phyloP scores from a whole-genome alignment of 2,888 invertebrate species.

The Ceratothoa steindachneri region DNA sequence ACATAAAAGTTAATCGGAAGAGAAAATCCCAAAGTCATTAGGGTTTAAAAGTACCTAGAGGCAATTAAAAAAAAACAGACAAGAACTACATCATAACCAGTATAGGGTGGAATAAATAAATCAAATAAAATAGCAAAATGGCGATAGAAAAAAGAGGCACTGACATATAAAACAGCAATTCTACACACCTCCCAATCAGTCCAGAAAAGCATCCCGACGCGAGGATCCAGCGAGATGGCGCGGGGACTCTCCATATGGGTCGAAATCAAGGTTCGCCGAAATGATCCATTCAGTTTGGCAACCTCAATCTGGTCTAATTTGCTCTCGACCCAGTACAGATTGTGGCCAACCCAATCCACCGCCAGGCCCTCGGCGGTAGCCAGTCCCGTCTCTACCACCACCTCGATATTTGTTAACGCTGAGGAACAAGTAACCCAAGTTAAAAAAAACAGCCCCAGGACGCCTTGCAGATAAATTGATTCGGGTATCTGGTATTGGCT shows the following conservation, averaged over 20 bases:
- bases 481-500: no score
- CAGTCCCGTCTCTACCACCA: constrained; percentile 75
- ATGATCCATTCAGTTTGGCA: constrained; percentile 67
- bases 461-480: no score
- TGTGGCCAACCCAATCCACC: constrained; percentile 80
- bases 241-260: constrained; percentile 79
- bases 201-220: constrained; percentile 73
- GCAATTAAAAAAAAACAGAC: no score
- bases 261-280: constrained; percentile 70
- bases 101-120: no score
- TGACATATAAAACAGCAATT: no score
- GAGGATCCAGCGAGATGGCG: constrained; percentile 75
- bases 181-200: constrained; percentile 73
- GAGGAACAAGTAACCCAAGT: constrained; percentile 13
- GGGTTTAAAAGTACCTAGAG: no score
- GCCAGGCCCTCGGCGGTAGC: constrained; percentile 84
- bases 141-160: no score
- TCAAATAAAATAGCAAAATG: no score
- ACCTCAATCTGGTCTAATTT: constrained; percentile 80
- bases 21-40: no score
- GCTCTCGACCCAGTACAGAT: constrained; percentile 84
- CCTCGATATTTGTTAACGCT: constrained; percentile 66
- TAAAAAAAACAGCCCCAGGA: no score
- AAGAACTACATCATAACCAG: no score
- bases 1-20: no score